phyloP scores from a whole-genome alignment of 2,888 invertebrate genomes.

The Cantharis flavilabris region DNA sequence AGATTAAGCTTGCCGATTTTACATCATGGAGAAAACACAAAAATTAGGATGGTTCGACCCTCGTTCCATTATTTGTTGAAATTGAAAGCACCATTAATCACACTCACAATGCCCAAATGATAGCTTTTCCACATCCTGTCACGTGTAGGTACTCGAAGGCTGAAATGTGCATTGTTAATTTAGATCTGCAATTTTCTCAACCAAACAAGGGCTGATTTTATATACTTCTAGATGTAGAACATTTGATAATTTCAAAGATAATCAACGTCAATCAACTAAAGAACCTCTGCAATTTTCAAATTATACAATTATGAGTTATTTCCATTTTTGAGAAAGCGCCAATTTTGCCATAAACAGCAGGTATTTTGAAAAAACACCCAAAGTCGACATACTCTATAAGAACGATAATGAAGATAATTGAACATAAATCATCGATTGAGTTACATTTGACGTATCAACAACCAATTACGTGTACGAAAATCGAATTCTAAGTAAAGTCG shows the following conservation, averaged over 20 bases:
- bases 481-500: constrained; percentile 5
- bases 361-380: background rate
- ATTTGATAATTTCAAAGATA: no score
- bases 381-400: background rate
- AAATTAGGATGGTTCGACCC: background rate
- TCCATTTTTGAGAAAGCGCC: background rate
- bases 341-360: background rate
- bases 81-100: background rate
- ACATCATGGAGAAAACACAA: background rate
- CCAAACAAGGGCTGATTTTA: no score
- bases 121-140: background rate
- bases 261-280: no score
- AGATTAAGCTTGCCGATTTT: background rate
- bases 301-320: background rate
- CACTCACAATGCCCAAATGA: background rate
- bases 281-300: background rate
- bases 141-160: background rate
- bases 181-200: background rate
- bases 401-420: background rate
- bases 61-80: background rate
- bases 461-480: constrained; percentile 6
- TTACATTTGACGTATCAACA: background rate
- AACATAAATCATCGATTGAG: background rate
- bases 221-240: no score
- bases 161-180: background rate